phyloP scores from a whole-genome alignment of 2,113 vertebrate species.

The Rattus rattus region DNA sequence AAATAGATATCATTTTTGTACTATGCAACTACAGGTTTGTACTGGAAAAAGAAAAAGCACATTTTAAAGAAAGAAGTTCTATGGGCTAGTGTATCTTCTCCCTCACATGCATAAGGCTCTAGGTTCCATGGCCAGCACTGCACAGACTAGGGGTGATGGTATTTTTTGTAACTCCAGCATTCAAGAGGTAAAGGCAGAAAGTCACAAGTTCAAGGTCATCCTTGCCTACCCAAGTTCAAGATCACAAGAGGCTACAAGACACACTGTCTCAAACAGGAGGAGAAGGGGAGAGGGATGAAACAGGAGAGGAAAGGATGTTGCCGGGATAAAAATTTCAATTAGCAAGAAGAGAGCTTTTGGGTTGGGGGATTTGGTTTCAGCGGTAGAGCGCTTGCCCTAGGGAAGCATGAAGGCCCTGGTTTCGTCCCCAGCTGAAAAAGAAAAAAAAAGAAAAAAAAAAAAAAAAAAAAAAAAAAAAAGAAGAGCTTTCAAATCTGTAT shows the following conservation, averaged over 20 bases:
- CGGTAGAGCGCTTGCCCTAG: too few species aligned
- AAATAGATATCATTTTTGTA: neutral
- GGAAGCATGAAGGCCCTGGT: too few species aligned
- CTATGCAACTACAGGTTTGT: neutral
- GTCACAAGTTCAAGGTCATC: neutral
- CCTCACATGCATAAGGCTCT: neutral
- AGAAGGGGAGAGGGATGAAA: neutral
- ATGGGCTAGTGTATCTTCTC: neutral
- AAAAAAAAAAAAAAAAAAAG: too few species aligned
- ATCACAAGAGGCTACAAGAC: too few species aligned
- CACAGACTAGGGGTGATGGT: neutral
- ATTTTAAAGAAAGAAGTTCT: neutral
- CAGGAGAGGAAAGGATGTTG: constrained; percentile 19
- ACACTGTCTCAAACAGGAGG: too few species aligned
- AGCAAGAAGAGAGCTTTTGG: neutral
- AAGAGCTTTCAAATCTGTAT: neutral
- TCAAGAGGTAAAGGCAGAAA: neutral
- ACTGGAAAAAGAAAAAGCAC: neutral
- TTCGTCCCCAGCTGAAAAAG: too few species aligned
- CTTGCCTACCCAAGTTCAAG: neutral
- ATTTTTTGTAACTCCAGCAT: neutral
- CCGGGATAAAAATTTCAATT: neutral
- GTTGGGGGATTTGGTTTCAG: too few species aligned
- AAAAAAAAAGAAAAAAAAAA: too few species aligned
- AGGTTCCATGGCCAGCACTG: too few species aligned